Evolutionary conservation across 1,140 invertebrate genomes (phyloP), one percentile per base, ranked within the genome.

Genomic region (Drosophila tropicalis): DNA sequence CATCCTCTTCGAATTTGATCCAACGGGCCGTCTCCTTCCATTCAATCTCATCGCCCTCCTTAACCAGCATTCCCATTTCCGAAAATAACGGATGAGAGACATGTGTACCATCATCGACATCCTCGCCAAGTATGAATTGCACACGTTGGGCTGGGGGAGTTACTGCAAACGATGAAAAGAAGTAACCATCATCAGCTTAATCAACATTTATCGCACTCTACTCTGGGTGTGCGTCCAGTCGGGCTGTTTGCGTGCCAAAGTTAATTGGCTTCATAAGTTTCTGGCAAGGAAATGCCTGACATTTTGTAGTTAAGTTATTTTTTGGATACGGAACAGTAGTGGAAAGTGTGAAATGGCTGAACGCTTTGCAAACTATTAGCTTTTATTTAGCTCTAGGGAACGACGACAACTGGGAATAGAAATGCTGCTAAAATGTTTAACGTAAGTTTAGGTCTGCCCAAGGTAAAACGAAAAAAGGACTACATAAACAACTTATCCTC

Each of bases 1-100:
- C 97, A 90, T 98, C 97, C 92, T 98, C 97, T 90, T 98, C 97
- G 91, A 98, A 98, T 92, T 98, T 98, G 54, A 98, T 97, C 97
- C 97, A 98, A 83, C 97, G 95, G 17, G 98, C 98, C n/a, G 98
- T 98, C 93, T 99, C 98, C 92, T 98, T 98, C 98, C 98, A 99
- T 93, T 98, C 96, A 92, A 97, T 95, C 79, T 98, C 96, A 64
- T 97, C 97, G 65, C 97, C 97, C 44, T 97, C 96, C 77, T 94
- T 95, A 62, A 97, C 95, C 69, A 99, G 94, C 90, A 98, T 98
- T 83, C 97, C 97, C 97, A 99, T 98, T 93, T 99, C 98, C 63
- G 97, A 98, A 93, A 99, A 99, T 12, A 98, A 93, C 1, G 97
- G 97, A 93, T 97, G 97, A 19, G 96, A 95, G 93, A 96, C 96